phyloP scores from a whole-genome alignment of 2,797 vertebrate species.

The Chelmon rostratus region DNA sequence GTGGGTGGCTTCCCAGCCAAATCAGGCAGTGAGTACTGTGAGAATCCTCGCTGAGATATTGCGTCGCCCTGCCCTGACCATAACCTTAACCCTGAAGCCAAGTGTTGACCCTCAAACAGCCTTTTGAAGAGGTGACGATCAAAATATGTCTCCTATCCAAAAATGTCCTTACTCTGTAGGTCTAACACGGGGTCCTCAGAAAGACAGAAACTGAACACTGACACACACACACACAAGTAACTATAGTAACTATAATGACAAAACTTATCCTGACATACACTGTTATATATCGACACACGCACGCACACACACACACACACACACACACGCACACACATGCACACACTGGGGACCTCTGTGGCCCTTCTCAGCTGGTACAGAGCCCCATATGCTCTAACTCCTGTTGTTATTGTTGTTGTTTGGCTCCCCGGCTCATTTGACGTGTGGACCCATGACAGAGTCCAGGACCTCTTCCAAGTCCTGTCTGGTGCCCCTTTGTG shows the following conservation, averaged over 20 bases:
- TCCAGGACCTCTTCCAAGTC: conserved; percentile 83
- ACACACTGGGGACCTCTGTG: conserved; percentile 65
- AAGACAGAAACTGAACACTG: background rate
- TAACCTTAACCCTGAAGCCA: conserved; percentile 26
- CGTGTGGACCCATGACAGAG: conserved; percentile 83
- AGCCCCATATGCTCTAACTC: conserved; percentile 83
- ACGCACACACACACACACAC: background rate
- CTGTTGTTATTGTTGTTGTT: conserved; percentile 86
- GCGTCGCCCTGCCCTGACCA: conserved; percentile 2
- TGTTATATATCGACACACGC: background rate
- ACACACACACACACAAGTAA: background rate
- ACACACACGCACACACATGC: background rate
- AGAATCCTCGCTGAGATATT: conserved; percentile 13
- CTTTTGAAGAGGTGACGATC: conserved; percentile 22
- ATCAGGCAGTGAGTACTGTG: conserved; percentile 42
- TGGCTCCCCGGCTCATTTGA: conserved; percentile 82
- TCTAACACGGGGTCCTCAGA: conserved; percentile 5
- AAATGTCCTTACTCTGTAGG: conserved; percentile 20
- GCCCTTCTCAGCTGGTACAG: conserved; percentile 82
- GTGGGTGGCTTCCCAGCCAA: conserved; percentile 62
- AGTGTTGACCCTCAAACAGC: conserved; percentile 2
- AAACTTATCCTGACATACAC: background rate
- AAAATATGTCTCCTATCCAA: conserved; percentile 4
- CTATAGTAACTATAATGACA: background rate
- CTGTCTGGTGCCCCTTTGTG: conserved; percentile 53